A percentile compares a stretch with the other conserved stretches of the same genome.
These are phyloP conservation scores for Oxyteleia sp. DNA, from an alignment of 2,888 invertebrate species.

Conservation along the genomic window DNA sequence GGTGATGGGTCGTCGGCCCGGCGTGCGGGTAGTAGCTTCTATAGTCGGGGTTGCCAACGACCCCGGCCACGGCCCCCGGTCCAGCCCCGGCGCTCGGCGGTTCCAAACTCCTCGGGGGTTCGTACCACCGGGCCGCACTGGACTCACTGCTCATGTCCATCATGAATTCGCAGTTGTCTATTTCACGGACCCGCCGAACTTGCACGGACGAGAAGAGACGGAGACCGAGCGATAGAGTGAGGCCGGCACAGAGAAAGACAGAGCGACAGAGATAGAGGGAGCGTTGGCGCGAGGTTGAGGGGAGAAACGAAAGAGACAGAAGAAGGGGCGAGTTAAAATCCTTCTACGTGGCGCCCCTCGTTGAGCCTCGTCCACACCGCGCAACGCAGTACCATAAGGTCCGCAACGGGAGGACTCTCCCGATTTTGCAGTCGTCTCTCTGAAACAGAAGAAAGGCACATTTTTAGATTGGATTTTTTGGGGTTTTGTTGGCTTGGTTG, in stretches of 20 bases:
- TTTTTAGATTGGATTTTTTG: too few species aligned
- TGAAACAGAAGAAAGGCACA: constrained; percentile 74
- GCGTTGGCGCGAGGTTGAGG: constrained; percentile 46
- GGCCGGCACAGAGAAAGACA: constrained; percentile 17
- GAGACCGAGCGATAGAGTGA: constrained; percentile 31
- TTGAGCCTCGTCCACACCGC: constrained; percentile 76
- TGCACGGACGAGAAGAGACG: background rate
- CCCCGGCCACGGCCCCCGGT: constrained; percentile 80
- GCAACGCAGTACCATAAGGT: constrained; percentile 77
- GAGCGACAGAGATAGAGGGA: constrained; percentile 54
- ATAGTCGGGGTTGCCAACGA: constrained; percentile 85
- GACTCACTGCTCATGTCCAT: constrained; percentile 88
- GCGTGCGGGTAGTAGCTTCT: constrained; percentile 87
- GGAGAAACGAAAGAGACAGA: constrained; percentile 34
- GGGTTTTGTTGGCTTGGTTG: too few species aligned
- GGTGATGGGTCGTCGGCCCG: constrained; percentile 86
- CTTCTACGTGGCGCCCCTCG: constrained; percentile 77
- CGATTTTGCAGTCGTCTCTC: constrained; percentile 70
- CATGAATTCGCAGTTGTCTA: constrained; percentile 36
- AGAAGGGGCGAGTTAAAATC: constrained; percentile 75
- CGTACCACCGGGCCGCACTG: constrained; percentile 87
- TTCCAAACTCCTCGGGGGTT: constrained; percentile 86
- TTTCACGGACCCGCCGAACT: constrained; percentile 20
- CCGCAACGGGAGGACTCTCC: constrained; percentile 61
- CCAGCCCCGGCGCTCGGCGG: constrained; percentile 82